Conservation (phyloP, 2,797 vertebrate genomes). For the Cuculus canorus region DNA sequence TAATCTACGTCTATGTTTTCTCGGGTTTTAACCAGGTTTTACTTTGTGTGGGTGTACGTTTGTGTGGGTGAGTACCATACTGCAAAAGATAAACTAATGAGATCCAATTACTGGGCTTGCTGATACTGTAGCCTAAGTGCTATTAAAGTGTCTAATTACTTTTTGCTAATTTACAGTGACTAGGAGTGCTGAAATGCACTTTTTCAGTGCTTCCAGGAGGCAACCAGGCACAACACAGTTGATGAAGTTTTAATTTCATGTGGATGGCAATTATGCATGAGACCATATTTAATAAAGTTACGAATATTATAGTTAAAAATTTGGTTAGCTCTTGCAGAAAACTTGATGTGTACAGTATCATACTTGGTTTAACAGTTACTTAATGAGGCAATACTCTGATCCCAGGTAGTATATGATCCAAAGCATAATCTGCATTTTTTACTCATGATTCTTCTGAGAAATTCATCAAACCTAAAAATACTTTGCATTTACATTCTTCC, state of each 20-base stretch:
- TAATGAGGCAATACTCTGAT: background rate
- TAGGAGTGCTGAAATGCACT: background rate
- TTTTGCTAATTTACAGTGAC: constrained; percentile 32
- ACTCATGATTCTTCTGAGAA: background rate
- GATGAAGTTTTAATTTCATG: background rate
- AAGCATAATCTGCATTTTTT: background rate
- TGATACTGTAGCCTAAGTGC: background rate
- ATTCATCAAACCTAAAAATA: background rate
- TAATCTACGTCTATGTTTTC: background rate
- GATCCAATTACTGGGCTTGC: background rate
- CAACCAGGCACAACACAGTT: background rate
- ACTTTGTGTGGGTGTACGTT: background rate
- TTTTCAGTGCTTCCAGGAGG: background rate
- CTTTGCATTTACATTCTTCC: background rate
- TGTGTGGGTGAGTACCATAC: background rate
- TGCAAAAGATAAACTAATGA: background rate
- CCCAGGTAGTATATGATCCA: background rate
- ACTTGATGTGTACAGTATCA: background rate
- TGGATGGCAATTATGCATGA: background rate
- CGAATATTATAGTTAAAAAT: background rate
- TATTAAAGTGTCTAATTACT: constrained; percentile 42
- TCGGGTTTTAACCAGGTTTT: background rate
- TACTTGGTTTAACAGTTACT: background rate
- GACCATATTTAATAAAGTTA: background rate
- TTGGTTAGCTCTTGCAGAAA: background rate